A percentile compares a stretch with the other conserved stretches of the same genome.
phyloP scores from a whole-genome alignment of 2,113 vertebrate species.

The Antechinus flavipes region DNA sequence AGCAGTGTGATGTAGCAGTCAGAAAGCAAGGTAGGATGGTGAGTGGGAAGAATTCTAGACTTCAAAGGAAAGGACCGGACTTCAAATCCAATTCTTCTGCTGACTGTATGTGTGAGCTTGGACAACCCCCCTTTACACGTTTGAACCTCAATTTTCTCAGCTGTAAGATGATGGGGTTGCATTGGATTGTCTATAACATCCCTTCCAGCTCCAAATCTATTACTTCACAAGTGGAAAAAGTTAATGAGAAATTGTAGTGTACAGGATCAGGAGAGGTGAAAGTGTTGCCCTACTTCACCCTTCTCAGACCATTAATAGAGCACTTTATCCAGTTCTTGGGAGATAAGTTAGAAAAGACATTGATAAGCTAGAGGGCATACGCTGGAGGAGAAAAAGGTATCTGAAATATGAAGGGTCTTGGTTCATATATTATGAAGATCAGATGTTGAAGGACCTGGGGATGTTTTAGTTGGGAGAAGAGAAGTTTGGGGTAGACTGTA shows the following conservation, averaged over 20 bases:
- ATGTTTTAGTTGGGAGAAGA: neutral
- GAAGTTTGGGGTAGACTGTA: neutral
- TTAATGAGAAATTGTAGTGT: neutral
- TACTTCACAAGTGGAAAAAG: neutral
- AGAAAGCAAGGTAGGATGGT: neutral
- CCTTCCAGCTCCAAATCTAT: neutral
- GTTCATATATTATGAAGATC: neutral
- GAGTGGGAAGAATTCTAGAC: neutral
- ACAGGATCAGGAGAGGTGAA: neutral
- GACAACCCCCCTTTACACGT: neutral
- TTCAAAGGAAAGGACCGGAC: neutral
- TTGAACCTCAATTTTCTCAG: neutral
- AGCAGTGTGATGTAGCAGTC: neutral
- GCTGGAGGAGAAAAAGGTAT: neutral
- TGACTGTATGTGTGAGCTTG: neutral
- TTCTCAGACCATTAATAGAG: neutral
- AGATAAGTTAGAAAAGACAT: neutral
- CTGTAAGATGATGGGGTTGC: neutral
- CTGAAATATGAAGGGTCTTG: neutral
- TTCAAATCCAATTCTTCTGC: conserved; percentile 17
- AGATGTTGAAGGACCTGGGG: neutral
- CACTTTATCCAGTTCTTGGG: neutral
- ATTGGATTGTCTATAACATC: neutral
- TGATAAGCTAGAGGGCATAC: neutral
- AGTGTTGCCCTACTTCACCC: neutral